phyloP scores from a whole-genome alignment of 2,888 invertebrate genomes.

The Folsomia candida region DNA sequence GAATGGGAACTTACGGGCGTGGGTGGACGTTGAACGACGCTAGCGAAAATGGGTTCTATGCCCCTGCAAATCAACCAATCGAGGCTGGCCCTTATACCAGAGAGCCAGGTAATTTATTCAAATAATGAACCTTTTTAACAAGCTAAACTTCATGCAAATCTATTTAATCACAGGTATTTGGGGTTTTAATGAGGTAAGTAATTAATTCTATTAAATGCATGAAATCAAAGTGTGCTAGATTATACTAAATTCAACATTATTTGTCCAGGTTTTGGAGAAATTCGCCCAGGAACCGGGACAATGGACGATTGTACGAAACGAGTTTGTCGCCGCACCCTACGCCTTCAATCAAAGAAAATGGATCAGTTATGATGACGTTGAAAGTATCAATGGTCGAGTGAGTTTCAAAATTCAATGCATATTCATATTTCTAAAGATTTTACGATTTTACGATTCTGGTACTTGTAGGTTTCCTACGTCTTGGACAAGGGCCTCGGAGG shows the following conservation, averaged over 20 bases:
- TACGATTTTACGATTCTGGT: too few relatives aligned
- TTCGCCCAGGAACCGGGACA: conserved; percentile 2
- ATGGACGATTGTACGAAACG: conserved; percentile 24
- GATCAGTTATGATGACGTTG: conserved; percentile 31
- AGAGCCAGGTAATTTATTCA: too few relatives aligned
- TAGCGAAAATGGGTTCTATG: conserved; percentile 58
- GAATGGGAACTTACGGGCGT: conserved; percentile 69
- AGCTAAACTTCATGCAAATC: too few relatives aligned
- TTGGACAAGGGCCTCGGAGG: neutral
- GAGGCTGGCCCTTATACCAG: conserved; percentile 53
- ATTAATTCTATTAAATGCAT: too few relatives aligned
- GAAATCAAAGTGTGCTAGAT: too few relatives aligned
- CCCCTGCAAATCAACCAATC: conserved; percentile 55
- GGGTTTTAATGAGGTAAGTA: conserved; percentile 53
- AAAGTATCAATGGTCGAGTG: conserved; percentile 21
- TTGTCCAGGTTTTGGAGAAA: conserved; percentile 18
- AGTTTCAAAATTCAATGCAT: neutral
- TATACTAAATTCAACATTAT: neutral
- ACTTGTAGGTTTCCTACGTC: neutral
- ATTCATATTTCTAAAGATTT: neutral
- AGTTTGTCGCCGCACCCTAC: conserved; percentile 13
- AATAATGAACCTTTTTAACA: too few relatives aligned
- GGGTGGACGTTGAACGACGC: conserved; percentile 62
- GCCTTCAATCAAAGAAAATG: conserved; percentile 22
- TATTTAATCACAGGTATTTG: too few relatives aligned